phyloP scores from a whole-genome alignment of 2,888 invertebrate genomes.

The Linnaemya vulpina region DNA sequence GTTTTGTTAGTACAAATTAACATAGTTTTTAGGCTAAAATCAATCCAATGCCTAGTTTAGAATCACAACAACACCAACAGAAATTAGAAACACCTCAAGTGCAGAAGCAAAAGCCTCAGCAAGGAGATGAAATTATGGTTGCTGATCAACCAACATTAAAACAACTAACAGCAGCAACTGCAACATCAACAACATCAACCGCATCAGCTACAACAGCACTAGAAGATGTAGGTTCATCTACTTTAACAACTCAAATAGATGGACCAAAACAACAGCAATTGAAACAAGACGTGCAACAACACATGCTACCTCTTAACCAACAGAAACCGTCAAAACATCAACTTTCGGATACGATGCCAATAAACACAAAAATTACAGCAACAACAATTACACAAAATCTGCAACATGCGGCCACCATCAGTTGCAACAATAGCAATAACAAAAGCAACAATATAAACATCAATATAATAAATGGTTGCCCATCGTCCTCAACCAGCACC shows the following conservation, averaged over 20 bases:
- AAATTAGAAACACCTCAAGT: slow-evolving; percentile 57
- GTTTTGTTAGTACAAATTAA: slow-evolving; percentile 30
- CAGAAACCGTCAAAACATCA: slow-evolving; percentile 69
- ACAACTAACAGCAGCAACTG: slow-evolving; percentile 49
- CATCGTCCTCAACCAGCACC: slow-evolving; percentile 39
- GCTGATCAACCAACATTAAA: slow-evolving; percentile 62
- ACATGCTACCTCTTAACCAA: slow-evolving; percentile 52
- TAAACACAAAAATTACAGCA: slow-evolving; percentile 67
- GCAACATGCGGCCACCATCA: slow-evolving; percentile 61
- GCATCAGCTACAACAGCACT: slow-evolving; percentile 29
- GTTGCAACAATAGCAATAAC: slow-evolving; percentile 39
- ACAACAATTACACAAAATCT: slow-evolving; percentile 44
- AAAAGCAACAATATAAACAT: slow-evolving; percentile 33
- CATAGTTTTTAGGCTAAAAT: slow-evolving; percentile 48
- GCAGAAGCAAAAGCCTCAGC: slow-evolving; percentile 63
- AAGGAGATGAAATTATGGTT: slow-evolving; percentile 72
- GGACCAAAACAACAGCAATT: slow-evolving; percentile 39
- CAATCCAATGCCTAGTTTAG: slow-evolving; percentile 66
- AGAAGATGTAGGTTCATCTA: slow-evolving; percentile 41
- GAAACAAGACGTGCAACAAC: slow-evolving; percentile 20
- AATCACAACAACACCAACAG: slow-evolving; percentile 49
- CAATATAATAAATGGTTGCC: slow-evolving; percentile 43
- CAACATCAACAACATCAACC: slow-evolving; percentile 30
- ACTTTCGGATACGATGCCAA: slow-evolving; percentile 72
- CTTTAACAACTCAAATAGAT: slow-evolving; percentile 36